Base-by-base conservation (phyloP, 2,113 vertebrate genomes). In the Corythoichthys intestinalis region DNA sequence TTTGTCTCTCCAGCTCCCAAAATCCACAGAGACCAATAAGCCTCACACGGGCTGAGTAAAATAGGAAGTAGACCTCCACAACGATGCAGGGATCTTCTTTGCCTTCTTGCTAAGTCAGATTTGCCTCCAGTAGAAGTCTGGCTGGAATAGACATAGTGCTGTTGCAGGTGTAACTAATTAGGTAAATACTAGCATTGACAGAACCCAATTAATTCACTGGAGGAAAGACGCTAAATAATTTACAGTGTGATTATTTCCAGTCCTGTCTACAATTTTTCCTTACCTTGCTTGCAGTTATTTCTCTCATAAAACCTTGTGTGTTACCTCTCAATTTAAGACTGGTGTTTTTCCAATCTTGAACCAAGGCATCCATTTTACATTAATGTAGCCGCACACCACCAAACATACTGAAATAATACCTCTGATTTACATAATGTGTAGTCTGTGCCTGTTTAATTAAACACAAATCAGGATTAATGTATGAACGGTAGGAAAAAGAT, bases 181-280 rank as follows among this genome's bases (percentile, higher is more conserved):
- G 66, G 70, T 76, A 79, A 85, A 87, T 83, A 79, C 57, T 34
- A 46, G 67, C 80, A 73, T 65, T 83, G 71, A 84, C 87, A 83
- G 66, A 67, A 65, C 60, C 57, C 70, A 81, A 85, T 86, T 82
- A 71, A 76, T 84, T 83, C 12, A 52, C 38, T 20, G 49, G 58
- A 83, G 82, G 80, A 79, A 77, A 57, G 52, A 78, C 67, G 67
- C 63, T 80, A 64, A 78, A 80, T 82, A 82, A 86, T 86, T 82
- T 79, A 83, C 67, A 75, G 61, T n/a, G 72, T 59, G 81, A 85
- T 87, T 82, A 81, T 68, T 73, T 69, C 73, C 76, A 63, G 44
- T 35, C 2, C 15, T 69, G 68, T 71, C 47, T 76, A 67, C 72
- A 34, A 69, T 73, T 81, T 74, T 72, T 63, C 80, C 66, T 62